A percentile compares a stretch with the other conserved stretches of the same genome.
Conservation (phyloP, 2,113 vertebrate genomes). For the Menura novaehollandiae region DNA sequence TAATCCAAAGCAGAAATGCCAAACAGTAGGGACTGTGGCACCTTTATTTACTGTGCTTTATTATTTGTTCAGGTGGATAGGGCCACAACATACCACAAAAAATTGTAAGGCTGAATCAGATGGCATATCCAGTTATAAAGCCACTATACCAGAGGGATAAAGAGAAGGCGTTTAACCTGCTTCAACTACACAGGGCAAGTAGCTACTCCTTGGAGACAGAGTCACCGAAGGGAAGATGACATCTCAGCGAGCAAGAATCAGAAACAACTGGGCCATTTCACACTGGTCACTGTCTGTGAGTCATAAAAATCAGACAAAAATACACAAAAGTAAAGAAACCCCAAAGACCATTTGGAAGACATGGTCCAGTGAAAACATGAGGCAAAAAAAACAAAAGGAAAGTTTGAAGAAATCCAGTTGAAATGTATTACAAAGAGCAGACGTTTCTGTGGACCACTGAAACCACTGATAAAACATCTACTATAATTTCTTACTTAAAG, state of each 20-base stretch:
- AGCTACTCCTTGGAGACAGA: not conserved
- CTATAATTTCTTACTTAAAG: not conserved
- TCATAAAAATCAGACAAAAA: not conserved
- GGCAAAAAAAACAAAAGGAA: not conserved
- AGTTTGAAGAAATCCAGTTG: not conserved
- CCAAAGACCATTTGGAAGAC: not conserved
- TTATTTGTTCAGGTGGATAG: not conserved
- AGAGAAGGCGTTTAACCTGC: not conserved
- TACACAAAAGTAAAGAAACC: not conserved
- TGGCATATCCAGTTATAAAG: not conserved
- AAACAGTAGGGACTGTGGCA: too few relatives aligned
- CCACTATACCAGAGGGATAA: not conserved
- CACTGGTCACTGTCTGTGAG: not conserved
- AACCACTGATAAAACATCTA: not conserved
- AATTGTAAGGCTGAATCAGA: not conserved
- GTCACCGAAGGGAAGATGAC: not conserved
- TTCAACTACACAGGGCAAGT: not conserved
- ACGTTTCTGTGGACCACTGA: not conserved
- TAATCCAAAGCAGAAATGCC: not conserved
- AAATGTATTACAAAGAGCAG: not conserved
- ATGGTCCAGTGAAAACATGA: not conserved
- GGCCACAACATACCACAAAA: not conserved
- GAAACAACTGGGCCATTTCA: not conserved
- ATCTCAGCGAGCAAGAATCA: not conserved
- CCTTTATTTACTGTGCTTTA: not conserved